These are phyloP conservation scores for Microctonus brassicae DNA, from an alignment of 2,888 invertebrate species.

Conservation along the genomic window DNA sequence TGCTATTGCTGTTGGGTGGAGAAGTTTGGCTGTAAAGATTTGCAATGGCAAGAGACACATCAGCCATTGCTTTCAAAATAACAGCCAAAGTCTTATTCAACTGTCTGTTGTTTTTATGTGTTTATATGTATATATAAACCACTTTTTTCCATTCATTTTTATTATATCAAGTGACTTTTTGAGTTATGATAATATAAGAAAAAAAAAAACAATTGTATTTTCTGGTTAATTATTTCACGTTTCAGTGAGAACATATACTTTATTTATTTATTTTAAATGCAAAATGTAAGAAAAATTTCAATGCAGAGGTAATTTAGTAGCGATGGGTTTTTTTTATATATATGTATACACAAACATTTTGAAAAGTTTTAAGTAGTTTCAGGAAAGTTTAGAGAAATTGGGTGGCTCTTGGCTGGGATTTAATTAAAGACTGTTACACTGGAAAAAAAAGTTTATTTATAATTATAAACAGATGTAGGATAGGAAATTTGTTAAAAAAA, in stretches of 20 bases:
- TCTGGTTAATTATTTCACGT: too few species aligned
- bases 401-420: neutral
- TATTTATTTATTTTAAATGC: too few species aligned
- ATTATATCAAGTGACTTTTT: too few species aligned
- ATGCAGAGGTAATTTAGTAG: neutral
- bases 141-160: too few species aligned
- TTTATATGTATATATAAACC: too few species aligned
- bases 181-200: too few species aligned
- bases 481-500: neutral
- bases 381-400: neutral
- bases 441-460: neutral
- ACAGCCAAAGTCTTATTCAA: neutral
- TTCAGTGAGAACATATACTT: too few species aligned
- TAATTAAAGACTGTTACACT: neutral
- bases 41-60: neutral
- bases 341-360: neutral
- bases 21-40: neutral
- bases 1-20: neutral
- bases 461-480: neutral
- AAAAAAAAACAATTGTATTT: too few species aligned
- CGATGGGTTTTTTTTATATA: neutral
- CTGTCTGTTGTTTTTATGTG: too few species aligned
- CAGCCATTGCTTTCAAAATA: neutral
- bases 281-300: neutral
- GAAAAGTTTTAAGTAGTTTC: conserved; percentile 1